phyloP scores from a whole-genome alignment of 2,797 vertebrate genomes.

The Pangasius mekongensis region DNA sequence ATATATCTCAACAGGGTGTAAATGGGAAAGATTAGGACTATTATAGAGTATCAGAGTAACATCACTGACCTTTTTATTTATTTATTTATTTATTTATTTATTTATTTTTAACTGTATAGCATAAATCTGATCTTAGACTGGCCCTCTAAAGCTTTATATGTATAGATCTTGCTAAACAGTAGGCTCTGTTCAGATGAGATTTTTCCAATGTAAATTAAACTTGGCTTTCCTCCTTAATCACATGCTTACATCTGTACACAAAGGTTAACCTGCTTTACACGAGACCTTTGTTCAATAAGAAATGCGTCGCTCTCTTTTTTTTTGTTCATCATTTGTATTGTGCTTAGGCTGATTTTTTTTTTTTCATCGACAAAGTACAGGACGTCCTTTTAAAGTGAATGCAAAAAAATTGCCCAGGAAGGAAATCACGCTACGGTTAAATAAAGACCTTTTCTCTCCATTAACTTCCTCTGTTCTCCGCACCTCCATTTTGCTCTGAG shows the following conservation, averaged over 20 bases:
- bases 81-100: not conserved
- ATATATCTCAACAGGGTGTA: not conserved
- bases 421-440: conserved; percentile 63
- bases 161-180: not conserved
- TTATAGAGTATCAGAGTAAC: not conserved
- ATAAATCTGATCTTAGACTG: not conserved
- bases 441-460: conserved; percentile 53
- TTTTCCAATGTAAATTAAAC: not conserved
- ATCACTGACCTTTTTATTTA: too few relatives aligned
- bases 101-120: not conserved
- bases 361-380: conserved; percentile 46
- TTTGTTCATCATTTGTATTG: conserved; percentile 19
- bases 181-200: not conserved
- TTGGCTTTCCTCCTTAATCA: not conserved
- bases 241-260: not conserved
- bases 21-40: not conserved
- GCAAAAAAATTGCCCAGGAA: conserved; percentile 60
- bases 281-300: conserved; percentile 6
- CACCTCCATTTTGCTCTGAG: conserved; percentile 25
- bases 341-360: conserved; percentile 38
- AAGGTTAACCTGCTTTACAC: not conserved
- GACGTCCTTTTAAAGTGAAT: conserved; percentile 58
- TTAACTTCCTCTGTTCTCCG: conserved; percentile 32
- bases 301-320: conserved; percentile 34
- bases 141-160: not conserved